Evolutionary conservation across 2,113 vertebrate genomes (phyloP).

Genomic region (Oryzias celebensis): DNA sequence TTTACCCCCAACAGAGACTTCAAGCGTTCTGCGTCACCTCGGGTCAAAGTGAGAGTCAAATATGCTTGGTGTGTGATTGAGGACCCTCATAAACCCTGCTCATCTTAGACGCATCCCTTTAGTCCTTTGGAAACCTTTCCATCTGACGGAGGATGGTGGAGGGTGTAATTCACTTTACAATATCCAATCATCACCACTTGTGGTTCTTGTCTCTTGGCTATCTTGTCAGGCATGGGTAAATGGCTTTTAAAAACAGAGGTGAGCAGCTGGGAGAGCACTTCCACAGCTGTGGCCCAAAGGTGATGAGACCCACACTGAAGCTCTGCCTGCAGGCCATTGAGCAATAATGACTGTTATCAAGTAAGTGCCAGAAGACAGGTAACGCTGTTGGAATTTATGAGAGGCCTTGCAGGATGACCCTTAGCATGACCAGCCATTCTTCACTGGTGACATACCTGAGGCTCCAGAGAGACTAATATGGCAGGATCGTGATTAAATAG

Average conservation of each 20-base stretch:
- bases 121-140: slow-evolving; percentile 23
- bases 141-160: slow-evolving; percentile 31
- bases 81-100: slow-evolving; percentile 65
- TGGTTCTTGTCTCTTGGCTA: slow-evolving; percentile 64
- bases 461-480: slow-evolving; percentile 61
- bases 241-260: slow-evolving; percentile 58
- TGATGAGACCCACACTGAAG: slow-evolving; percentile 52
- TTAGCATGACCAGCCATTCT: slow-evolving; percentile 49
- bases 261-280: slow-evolving; percentile 35
- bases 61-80: slow-evolving; percentile 58
- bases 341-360: slow-evolving; percentile 73
- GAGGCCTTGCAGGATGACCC: slow-evolving; percentile 67
- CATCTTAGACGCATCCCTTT: slow-evolving; percentile 43
- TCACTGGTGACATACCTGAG: slow-evolving; percentile 60
- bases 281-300: slow-evolving; percentile 38
- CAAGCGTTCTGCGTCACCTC: slow-evolving; percentile 46
- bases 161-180: slow-evolving; percentile 68
- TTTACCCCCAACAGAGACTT: slow-evolving; percentile 42
- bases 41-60: slow-evolving; percentile 46
- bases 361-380: slow-evolving; percentile 64
- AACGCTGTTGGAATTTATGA: slow-evolving; percentile 66
- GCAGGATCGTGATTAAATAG: slow-evolving; percentile 62
- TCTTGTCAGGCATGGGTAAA: slow-evolving; percentile 54
- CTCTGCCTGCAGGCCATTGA: slow-evolving; percentile 60
- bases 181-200: slow-evolving; percentile 67